Evolutionary conservation across 2,888 invertebrate genomes (phyloP), one percentile per base, ranked within the genome.

Genomic region (Sphinx pinastri): DNA sequence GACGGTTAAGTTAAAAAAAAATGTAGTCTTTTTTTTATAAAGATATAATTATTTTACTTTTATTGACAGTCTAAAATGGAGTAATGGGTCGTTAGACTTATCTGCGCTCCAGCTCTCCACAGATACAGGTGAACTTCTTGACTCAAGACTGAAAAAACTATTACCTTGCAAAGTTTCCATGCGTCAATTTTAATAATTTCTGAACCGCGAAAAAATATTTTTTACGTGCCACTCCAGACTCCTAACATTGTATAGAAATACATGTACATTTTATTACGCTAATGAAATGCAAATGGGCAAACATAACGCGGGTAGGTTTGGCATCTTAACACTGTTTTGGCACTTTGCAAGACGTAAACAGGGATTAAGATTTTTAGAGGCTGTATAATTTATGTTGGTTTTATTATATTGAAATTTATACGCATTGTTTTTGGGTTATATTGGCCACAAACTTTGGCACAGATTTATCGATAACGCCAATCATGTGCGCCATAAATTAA

Each of bases 241-340:
- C 49, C 13, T 49, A 63, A 63, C 47, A 49, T 19, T 63, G 19
- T 49, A 14, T 31, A 63, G 63, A 19, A 19, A 13, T 49, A 19
- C 63, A 63, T 60, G 60, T 49, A 63, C 49, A 49, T 63, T 63
- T 63, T 63, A 63, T 63, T 63, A 63, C 19, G 12, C 63, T 63
- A 63, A 63, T 63, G 63, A 63, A 63, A 63, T 63, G 63, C 63
- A 63, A 63, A 63, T 49, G 63, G 63, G 47, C 63, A 19, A 47
- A 63, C 49, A 63, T 63, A 49, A 63, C 49, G 16, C 63, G 63
- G 55, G 45, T 16, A 47, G 47, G 63, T 63, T 63, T 63, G 49
- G 63, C 63, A 19, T 63, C 63, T 63, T 47, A 60, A 60, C 60
- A 45, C 60, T 16, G 60, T 47, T 60, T 63, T 19, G 25, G 19